Evolutionary conservation across 2,888 invertebrate genomes (phyloP), one percentile per base, ranked within the genome.

Genomic region (Germaria angustata): DNA sequence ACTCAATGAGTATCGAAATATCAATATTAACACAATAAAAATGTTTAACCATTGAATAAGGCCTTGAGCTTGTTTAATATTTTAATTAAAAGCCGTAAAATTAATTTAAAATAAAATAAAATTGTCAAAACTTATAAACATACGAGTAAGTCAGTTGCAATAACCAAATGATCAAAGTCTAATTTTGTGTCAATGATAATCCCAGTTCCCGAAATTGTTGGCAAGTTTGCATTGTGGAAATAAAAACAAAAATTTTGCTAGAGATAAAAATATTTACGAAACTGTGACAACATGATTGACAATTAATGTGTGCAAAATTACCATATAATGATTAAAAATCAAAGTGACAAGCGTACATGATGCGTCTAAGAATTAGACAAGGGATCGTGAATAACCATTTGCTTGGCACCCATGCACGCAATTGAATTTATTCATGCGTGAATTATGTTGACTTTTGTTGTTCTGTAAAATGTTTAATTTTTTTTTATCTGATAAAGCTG

Each of bases 221-320:
- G 15, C 11, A 59, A 71, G 59, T 71, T 34, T 15, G 34, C 17
- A 17, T 17, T n/a, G n/a, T n/a, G n/a, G n/a, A n/a, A n/a, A n/a
- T n/a, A n/a, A n/a, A n/a, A n/a, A 28, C 28, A 28, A 28, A 28
- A 28, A 49, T 13, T 49, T 46, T 46, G 17, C 2, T 46, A 34
- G 15, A 24, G 22, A 49, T 46, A 49, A 13, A 9, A 28, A 51
- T 44, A 46, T 36, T 15, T 49, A 49, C 39, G 24, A 73, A 44
- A 46, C 39, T 22, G 34, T 66, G 55, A 66, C 75, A 76, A n/a
- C 41, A 32, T 68, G 44, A 68, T 68, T 68, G 76, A 68, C 57
- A 76, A 68, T 59, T 41, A 59, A 28, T 59, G 34, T 57, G n/a
- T 57, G n/a, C 9, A 34, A 59, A 71, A 46, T 71, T 36, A 71